Base-by-base conservation (phyloP, 2,113 vertebrate species). In the Podilymbus podiceps region DNA sequence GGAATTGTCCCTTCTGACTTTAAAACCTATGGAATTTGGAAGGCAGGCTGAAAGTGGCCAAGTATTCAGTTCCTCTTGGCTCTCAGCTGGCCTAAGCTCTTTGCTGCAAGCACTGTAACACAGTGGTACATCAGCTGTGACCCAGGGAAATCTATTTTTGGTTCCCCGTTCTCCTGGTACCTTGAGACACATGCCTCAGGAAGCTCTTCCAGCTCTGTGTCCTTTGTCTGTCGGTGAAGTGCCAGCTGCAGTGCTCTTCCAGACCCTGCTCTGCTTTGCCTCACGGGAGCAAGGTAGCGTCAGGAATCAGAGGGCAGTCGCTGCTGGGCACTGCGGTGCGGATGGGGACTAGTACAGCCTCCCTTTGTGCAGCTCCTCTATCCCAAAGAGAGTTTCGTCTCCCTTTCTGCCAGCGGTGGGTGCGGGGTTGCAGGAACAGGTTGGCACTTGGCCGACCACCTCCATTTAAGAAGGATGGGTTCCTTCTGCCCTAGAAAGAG, bases 231-330 rank as follows among this genome's bases (percentile, higher is more conserved):
- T 75, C 27, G 7, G 2, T 77, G 22, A 79, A 86, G 35, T 6
- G 9, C 5, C 35, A 60, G 18, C 58, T 76, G 49, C n/a, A 85
- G 17, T 17, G 5, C 18, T 59, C 23, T 55, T 72, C 28, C 31
- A 73, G 60, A 52, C 4, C 13, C 4, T 13, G 16, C 30, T 66
- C 30, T 80, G n/a, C 30, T 62, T 56, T 1, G 0, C 25, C 5
- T 38, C 4, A 0, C 42, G 15, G 17, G 31, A 73, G 19, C 13
- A 59, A 77, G 20, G 9, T 8, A 11, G 9, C 24, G 25, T 30
- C 5, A 12, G 12, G 11, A 79, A 72, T 42, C 24, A 33, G 62
- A 85, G 42, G 12, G 8, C 4, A 0, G 0, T 35, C 1, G 2
- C 21, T 81, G 15, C 6, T 42, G 49, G 47, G 25, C 35, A 74